phyloP scores from a whole-genome alignment of 2,888 invertebrate genomes.

The Tetheella fluctuosa region DNA sequence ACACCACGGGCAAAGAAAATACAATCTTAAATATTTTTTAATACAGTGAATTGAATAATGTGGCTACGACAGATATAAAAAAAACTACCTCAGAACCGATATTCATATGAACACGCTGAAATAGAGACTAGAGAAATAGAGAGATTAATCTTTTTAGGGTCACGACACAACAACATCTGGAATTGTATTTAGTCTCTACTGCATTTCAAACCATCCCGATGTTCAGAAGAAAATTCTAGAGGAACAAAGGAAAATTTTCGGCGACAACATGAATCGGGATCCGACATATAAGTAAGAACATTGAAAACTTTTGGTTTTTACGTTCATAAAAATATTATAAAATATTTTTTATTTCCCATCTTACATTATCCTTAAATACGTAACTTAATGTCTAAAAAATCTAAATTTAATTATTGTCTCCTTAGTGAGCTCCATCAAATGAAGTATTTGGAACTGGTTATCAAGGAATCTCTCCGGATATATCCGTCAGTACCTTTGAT shows the following conservation, averaged over 20 bases:
- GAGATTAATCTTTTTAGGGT: constrained; percentile 61
- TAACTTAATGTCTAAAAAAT: background rate
- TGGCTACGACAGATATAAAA: too few species aligned
- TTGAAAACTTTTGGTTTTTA: background rate
- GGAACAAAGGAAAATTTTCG: constrained; percentile 75
- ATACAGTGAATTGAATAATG: too few species aligned
- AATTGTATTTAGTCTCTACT: constrained; percentile 75
- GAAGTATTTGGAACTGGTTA: constrained; percentile 81
- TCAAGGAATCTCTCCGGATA: constrained; percentile 80
- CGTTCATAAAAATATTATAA: background rate
- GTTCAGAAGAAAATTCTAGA: constrained; percentile 79
- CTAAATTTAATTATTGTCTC: too few species aligned
- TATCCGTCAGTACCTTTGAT: constrained; percentile 82
- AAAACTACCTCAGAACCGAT: too few species aligned
- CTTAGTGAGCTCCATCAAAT: constrained; percentile 75
- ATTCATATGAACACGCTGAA: too few species aligned
- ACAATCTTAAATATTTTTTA: too few species aligned
- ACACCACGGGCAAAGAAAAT: too few species aligned
- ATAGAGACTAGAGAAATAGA: too few species aligned
- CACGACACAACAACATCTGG: constrained; percentile 86
- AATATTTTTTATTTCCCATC: too few species aligned
- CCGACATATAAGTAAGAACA: constrained; percentile 64
- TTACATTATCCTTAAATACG: background rate
- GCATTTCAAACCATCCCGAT: constrained; percentile 77
- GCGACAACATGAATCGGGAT: constrained; percentile 60